Evolutionary conservation across 2,113 vertebrate species (phyloP), one percentile per base, ranked within the genome.

Genomic region (Hepsetus odoe): DNA sequence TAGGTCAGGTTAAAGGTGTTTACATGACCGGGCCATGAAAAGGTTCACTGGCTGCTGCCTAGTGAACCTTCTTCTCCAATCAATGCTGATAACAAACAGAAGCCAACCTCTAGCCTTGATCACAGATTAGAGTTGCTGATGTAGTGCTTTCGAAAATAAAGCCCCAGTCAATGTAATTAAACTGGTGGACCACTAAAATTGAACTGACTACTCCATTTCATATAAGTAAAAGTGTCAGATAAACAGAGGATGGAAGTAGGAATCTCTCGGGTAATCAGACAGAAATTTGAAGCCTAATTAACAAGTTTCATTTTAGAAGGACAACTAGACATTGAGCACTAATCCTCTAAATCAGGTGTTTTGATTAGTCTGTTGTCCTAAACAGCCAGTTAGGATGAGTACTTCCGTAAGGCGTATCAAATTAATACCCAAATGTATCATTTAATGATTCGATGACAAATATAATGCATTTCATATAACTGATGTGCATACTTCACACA

Each of bases 81-180:
- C 44, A 68, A 65, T 30, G 59, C 30, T 30, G 20, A 55, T 72
- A 61, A 67, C 65, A 18, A 55, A 66, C 40, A 56, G 22, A 55
- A 61, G 35, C 49, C 9, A 58, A 24, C 51, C 38, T 65, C 44
- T 55, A 55, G 40, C 51, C 49, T 28, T 66, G 35, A 24, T 49
- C 66, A 42, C 46, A 66, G 67, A 76, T 80, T 69, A 62, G 61
- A 6, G 13, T 35, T 42, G 33, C 32, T 38, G 24, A 83, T 56
- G 71, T 56, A 71, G 59, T 55, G 62, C 33, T 51, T 74, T 58
- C n/a, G 20, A 70, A 64, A 75, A 70, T 55, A 58, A 30, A 78
- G 55, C 26, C 64, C 16, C 44, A 53, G 58, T 74, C 65, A 53
- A 53, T 74, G 53, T 59, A 76, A 61, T 61, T 13, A 79, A 75